Percentiles rank a stretch among this genome's conserved stretches.
Evolutionary conservation across 2,113 vertebrate genomes (phyloP).

Genomic region (Pseudopodoces humilis): DNA sequence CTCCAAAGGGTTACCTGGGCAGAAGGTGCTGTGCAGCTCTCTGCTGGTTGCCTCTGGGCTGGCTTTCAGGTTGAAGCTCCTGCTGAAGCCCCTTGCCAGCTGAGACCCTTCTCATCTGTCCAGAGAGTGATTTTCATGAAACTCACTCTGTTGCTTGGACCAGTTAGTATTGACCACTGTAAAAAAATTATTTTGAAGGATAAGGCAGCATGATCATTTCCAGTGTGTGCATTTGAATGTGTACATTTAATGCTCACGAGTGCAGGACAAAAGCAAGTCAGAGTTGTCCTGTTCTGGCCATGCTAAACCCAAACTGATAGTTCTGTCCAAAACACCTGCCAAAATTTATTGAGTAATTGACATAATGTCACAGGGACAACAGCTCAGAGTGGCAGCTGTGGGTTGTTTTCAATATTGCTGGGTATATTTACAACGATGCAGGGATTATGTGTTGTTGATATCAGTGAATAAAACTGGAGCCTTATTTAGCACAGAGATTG

Average conservation of each 20-base stretch:
- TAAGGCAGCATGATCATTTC: background rate
- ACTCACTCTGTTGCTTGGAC: background rate
- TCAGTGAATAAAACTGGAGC: background rate
- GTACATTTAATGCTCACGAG: background rate
- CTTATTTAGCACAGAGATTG: background rate
- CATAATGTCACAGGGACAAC: no score
- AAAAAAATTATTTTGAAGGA: background rate
- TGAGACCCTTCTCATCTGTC: background rate
- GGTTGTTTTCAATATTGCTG: background rate
- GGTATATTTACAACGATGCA: background rate
- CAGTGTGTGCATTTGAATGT: background rate
- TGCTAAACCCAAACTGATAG: background rate
- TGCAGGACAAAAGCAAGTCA: background rate
- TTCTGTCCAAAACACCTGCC: background rate
- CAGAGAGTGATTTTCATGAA: background rate
- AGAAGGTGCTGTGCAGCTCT: fast-evolving
- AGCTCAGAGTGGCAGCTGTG: background rate
- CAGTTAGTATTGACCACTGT: background rate
- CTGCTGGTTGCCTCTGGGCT: background rate
- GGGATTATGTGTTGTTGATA: background rate
- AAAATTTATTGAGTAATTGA: background rate
- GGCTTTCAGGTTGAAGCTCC: background rate
- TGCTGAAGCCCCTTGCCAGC: background rate
- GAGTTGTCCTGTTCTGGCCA: background rate
- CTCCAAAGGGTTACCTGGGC: background rate